These are phyloP conservation scores for Reinhardtius hippoglossoides DNA, from an alignment of 2,113 vertebrate genomes.

Conservation along the genomic window DNA sequence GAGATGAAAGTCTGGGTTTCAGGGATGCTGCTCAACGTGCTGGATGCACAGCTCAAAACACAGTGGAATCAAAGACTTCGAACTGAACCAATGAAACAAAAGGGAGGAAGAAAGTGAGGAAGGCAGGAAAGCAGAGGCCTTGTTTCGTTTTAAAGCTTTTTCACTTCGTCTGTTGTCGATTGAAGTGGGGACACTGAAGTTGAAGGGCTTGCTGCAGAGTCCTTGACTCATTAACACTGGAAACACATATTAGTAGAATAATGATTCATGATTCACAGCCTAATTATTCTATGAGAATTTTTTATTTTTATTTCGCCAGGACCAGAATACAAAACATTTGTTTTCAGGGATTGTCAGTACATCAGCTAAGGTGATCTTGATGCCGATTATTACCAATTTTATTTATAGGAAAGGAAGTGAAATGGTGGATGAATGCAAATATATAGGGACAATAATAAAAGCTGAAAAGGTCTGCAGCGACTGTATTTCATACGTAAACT, in stretches of 20 bases:
- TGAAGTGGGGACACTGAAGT: slow-evolving; percentile 19
- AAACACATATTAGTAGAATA: slow-evolving; percentile 19
- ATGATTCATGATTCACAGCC: neutral
- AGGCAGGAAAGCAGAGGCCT: slow-evolving; percentile 5
- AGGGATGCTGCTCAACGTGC: slow-evolving; percentile 15
- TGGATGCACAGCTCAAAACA: slow-evolving; percentile 41
- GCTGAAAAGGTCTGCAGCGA: too few species aligned
- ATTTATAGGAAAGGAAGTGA: too few species aligned
- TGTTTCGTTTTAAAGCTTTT: slow-evolving; percentile 4
- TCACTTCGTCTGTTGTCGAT: slow-evolving; percentile 4
- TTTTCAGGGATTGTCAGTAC: neutral
- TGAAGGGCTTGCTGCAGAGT: slow-evolving; percentile 16
- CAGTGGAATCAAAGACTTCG: slow-evolving; percentile 40
- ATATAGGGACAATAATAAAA: too few species aligned
- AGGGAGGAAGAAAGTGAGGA: slow-evolving; percentile 3
- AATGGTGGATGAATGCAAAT: too few species aligned
- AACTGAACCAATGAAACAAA: slow-evolving; percentile 29
- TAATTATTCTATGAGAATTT: neutral
- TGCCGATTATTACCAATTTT: too few species aligned
- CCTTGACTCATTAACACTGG: slow-evolving; percentile 31
- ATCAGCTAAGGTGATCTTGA: neutral
- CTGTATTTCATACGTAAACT: too few species aligned
- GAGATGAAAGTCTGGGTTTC: slow-evolving; percentile 51
- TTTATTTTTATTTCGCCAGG: neutral
- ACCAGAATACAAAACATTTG: neutral